Evolutionary conservation across 2,113 vertebrate species (phyloP).

Genomic region (Macrotis lagotis): DNA sequence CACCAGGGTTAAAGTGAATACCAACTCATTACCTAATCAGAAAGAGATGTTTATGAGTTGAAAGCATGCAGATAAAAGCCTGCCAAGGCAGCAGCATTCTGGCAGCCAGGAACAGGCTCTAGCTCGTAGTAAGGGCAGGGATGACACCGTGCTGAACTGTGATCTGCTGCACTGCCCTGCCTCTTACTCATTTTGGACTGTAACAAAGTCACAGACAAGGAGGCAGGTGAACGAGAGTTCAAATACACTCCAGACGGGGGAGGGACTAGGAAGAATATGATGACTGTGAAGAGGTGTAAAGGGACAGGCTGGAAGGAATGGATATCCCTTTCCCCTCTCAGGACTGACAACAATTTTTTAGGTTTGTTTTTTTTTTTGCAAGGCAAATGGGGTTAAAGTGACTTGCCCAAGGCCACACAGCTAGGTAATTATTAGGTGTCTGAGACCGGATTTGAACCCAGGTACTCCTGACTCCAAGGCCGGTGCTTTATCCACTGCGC

Average conservation of each 20-base stretch:
- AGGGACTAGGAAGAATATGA: not conserved
- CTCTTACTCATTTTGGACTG: slow-evolving; percentile 12
- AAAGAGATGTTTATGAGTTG: slow-evolving; percentile 57
- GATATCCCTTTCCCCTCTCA: not conserved
- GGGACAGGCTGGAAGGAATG: not conserved
- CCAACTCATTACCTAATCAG: slow-evolving; percentile 46
- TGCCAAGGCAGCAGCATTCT: slow-evolving; percentile 62
- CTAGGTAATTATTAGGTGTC: too few species aligned
- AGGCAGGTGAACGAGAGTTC: not conserved
- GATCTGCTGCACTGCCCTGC: not conserved
- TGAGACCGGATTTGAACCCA: too few species aligned
- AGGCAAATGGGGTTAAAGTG: too few species aligned
- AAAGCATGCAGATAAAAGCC: slow-evolving; percentile 66
- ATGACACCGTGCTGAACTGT: slow-evolving; percentile 33
- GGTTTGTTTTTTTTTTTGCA: too few species aligned
- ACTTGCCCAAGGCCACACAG: too few species aligned
- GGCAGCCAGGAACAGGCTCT: slow-evolving; percentile 15
- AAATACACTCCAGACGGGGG: not conserved
- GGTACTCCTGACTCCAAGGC: too few species aligned
- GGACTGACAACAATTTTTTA: too few species aligned
- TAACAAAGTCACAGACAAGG: slow-evolving; percentile 41
- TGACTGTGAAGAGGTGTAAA: not conserved
- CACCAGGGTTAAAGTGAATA: slow-evolving; percentile 40
- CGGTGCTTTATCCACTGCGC: too few species aligned
- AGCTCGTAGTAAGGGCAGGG: slow-evolving; percentile 32